phyloP scores from a whole-genome alignment of 1,140 invertebrate genomes.

The Holotrichia oblita region DNA sequence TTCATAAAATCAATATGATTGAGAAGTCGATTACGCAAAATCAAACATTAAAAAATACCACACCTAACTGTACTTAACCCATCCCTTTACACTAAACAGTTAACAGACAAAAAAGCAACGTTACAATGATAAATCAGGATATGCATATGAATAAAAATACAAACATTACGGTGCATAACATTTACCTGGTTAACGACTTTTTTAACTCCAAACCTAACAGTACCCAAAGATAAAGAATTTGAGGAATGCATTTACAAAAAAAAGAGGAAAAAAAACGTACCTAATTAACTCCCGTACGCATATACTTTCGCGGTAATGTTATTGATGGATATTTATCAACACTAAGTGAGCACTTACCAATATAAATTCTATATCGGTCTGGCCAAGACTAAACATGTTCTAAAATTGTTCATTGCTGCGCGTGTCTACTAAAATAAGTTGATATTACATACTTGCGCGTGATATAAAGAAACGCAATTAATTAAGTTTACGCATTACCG shows the following conservation, averaged over 20 bases:
- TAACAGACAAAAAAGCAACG: too few species aligned
- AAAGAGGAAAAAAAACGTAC: neutral
- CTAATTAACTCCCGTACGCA: neutral
- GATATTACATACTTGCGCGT: neutral
- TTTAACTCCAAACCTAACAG: slow-evolving; percentile 4
- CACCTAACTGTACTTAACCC: too few species aligned
- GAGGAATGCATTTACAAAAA: neutral
- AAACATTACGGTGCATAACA: slow-evolving; percentile 3
- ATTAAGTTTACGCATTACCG: too few species aligned
- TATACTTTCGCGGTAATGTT: neutral
- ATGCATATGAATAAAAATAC: too few species aligned
- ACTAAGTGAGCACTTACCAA: neutral
- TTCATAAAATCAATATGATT: too few species aligned
- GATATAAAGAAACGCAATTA: neutral
- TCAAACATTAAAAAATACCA: too few species aligned
- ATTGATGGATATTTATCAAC: neutral
- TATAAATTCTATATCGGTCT: neutral
- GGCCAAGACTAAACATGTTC: neutral
- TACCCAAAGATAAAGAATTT: slow-evolving; percentile 1
- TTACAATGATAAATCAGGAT: too few species aligned
- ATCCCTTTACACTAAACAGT: too few species aligned
- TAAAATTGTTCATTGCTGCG: neutral
- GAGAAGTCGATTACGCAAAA: too few species aligned
- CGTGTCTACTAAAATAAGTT: neutral
- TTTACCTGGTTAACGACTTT: neutral